Evolutionary conservation across 2,797 vertebrate species (phyloP).

Genomic region (Halcyon leucocephala): DNA sequence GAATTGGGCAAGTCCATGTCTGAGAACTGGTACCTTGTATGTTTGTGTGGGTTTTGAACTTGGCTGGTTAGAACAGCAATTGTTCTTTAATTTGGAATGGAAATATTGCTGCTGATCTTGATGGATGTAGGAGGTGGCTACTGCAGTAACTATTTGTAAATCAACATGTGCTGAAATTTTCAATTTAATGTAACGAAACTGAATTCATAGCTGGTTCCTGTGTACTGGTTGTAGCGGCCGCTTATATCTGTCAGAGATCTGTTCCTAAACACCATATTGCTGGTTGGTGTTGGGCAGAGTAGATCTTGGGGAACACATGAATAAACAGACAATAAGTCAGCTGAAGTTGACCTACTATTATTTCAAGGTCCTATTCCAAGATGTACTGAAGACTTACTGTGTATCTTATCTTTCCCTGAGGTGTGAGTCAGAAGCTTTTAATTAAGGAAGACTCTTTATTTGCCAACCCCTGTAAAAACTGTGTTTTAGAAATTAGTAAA

Average conservation of each 20-base stretch:
- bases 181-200: not conserved
- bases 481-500: not conserved
- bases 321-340: not conserved
- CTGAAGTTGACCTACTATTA: not conserved
- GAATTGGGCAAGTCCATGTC: not conserved
- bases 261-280: not conserved
- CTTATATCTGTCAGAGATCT: not conserved
- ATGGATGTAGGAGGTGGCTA: not conserved
- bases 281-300: not conserved
- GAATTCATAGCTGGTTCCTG: not conserved
- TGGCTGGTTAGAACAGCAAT: not conserved
- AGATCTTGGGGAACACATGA: not conserved
- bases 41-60: not conserved
- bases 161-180: not conserved
- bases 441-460: not conserved
- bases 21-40: not conserved
- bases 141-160: not conserved
- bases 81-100: not conserved
- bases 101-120: not conserved
- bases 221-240: not conserved
- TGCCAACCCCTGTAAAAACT: not conserved
- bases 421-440: not conserved
- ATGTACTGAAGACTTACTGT: not conserved
- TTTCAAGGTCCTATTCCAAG: not conserved
- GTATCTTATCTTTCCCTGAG: not conserved